Percentiles rank a stretch among this genome's conserved stretches.
These are phyloP conservation scores for Trichomycterus rosablanca DNA, from an alignment of 2,113 vertebrate species.

Conservation along the genomic window DNA sequence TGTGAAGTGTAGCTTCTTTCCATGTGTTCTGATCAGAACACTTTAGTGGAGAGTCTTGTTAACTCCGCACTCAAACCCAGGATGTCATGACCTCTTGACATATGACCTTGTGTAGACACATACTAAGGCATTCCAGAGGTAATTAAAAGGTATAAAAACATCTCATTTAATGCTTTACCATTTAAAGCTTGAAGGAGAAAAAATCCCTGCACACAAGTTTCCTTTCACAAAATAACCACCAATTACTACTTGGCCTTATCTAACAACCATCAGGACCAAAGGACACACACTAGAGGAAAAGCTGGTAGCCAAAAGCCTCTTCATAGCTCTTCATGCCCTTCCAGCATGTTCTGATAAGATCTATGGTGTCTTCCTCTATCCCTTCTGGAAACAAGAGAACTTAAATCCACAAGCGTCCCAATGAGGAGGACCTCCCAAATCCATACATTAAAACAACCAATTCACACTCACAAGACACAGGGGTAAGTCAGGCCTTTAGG, in stretches of 20 bases:
- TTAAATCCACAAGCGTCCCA: slow-evolving; percentile 52
- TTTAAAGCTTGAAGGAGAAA: neutral
- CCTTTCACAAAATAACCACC: neutral
- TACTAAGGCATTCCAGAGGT: neutral
- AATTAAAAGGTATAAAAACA: neutral
- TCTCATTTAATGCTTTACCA: neutral
- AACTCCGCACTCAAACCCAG: slow-evolving; percentile 25
- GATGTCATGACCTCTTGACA: slow-evolving; percentile 15
- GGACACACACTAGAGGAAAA: neutral
- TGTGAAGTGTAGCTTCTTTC: neutral
- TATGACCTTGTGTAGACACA: slow-evolving; percentile 9
- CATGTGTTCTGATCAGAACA: slow-evolving; percentile 20
- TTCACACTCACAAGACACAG: slow-evolving; percentile 60
- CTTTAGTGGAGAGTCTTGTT: slow-evolving; percentile 19
- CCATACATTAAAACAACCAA: slow-evolving; percentile 70
- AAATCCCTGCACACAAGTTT: neutral
- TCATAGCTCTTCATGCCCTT: slow-evolving; percentile 35
- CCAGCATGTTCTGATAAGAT: slow-evolving; percentile 44
- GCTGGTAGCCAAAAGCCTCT: slow-evolving; percentile 12
- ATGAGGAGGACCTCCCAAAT: slow-evolving; percentile 64
- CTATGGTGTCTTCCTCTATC: slow-evolving; percentile 57
- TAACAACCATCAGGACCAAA: neutral
- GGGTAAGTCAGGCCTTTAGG: slow-evolving; percentile 70
- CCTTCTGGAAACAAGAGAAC: slow-evolving; percentile 56
- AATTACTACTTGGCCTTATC: neutral